phyloP scores from a whole-genome alignment of 1,140 invertebrate species.

The Trachymyrmex septentrionalis region DNA sequence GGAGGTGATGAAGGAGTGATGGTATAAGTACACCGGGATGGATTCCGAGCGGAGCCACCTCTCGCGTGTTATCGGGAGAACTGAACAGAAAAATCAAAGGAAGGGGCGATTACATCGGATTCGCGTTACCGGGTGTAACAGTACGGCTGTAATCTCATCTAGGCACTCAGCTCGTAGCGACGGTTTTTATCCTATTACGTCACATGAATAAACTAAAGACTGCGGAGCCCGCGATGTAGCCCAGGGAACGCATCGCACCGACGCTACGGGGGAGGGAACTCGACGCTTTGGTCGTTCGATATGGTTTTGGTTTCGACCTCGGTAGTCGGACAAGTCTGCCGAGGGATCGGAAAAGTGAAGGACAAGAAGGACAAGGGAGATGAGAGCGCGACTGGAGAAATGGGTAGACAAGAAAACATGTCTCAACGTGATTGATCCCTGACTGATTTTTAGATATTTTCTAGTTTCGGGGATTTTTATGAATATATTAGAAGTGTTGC shows the following conservation, averaged over 20 bases:
- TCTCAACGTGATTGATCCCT: slow-evolving; percentile 63
- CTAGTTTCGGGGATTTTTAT: slow-evolving; percentile 18
- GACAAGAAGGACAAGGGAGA: slow-evolving; percentile 19
- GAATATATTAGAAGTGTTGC: slow-evolving; percentile 25
- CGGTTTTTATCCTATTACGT: slow-evolving; percentile 87
- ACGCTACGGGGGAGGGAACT: slow-evolving; percentile 46
- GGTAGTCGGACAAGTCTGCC: slow-evolving; percentile 33
- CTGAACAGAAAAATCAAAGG: slow-evolving; percentile 65
- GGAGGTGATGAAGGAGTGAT: neutral
- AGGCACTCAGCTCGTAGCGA: slow-evolving; percentile 83
- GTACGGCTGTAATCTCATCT: slow-evolving; percentile 85
- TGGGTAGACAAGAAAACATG: neutral
- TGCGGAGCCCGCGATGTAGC: slow-evolving; percentile 77
- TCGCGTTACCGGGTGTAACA: slow-evolving; percentile 79
- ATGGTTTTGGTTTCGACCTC: slow-evolving; percentile 62
- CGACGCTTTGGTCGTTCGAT: slow-evolving; percentile 56
- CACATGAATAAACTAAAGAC: slow-evolving; percentile 86
- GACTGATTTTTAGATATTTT: slow-evolving; percentile 37
- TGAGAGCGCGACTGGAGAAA: neutral
- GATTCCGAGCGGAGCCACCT: neutral
- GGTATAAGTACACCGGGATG: slow-evolving; percentile 23
- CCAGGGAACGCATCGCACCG: slow-evolving; percentile 66
- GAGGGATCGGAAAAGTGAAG: slow-evolving; percentile 43
- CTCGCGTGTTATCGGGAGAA: slow-evolving; percentile 45
- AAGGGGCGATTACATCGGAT: slow-evolving; percentile 79